Conservation (phyloP, 1,140 invertebrate species). For the Drosophila guanche region DNA sequence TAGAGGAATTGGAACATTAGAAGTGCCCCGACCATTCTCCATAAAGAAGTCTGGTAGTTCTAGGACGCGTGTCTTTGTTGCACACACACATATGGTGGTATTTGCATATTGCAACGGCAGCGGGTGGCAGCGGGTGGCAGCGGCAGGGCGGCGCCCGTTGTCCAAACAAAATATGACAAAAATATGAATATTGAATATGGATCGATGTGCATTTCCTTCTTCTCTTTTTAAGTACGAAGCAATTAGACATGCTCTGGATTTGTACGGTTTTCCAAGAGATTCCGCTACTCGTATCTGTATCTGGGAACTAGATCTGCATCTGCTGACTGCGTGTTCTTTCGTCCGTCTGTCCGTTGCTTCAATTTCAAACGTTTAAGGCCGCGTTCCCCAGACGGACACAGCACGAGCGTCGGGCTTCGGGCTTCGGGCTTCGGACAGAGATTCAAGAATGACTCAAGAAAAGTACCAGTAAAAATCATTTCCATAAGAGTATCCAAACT, state of each 20-base stretch:
- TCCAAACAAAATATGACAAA: slow-evolving; percentile 74
- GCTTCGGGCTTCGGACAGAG: slow-evolving; percentile 4
- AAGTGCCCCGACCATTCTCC: slow-evolving; percentile 19
- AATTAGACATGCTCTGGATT: slow-evolving; percentile 66
- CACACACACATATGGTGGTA: slow-evolving; percentile 64
- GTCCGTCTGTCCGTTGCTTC: slow-evolving; percentile 7
- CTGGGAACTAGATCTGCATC: slow-evolving; percentile 10
- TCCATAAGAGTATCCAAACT: slow-evolving; percentile 9
- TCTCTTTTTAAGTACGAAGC: slow-evolving; percentile 25
- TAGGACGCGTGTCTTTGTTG: too few relatives aligned
- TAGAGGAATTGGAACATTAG: slow-evolving; percentile 11
- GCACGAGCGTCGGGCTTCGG: slow-evolving; percentile 46
- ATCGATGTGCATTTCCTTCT: not conserved
- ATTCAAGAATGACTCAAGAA: slow-evolving; percentile 53
- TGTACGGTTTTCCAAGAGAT: slow-evolving; percentile 14
- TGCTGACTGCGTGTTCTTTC: slow-evolving; percentile 25
- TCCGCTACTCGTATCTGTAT: slow-evolving; percentile 12
- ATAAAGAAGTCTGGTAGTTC: slow-evolving; percentile 24
- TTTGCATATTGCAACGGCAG: slow-evolving; percentile 62
- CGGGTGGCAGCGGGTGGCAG: slow-evolving; percentile 35
- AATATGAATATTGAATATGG: slow-evolving; percentile 54
- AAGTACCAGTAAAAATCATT: slow-evolving; percentile 21
- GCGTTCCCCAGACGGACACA: slow-evolving; percentile 25
- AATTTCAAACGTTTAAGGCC: slow-evolving; percentile 61
- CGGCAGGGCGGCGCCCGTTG: slow-evolving; percentile 41